phyloP scores from a whole-genome alignment of 2,888 invertebrate genomes.

The Drosophila lutescens region DNA sequence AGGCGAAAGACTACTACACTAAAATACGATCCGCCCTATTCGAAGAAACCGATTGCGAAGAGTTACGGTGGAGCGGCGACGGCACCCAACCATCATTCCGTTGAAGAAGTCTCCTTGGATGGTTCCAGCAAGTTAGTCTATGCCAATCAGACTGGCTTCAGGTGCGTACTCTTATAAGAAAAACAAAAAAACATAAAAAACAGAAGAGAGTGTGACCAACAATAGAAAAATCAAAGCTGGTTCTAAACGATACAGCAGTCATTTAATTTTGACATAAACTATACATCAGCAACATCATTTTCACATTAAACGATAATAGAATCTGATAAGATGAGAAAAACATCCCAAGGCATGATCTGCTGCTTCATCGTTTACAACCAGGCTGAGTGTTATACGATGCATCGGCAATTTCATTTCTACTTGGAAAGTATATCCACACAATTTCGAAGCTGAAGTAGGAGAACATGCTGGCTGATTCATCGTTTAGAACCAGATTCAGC shows the following conservation, averaged over 20 bases:
- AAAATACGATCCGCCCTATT: slow-evolving; percentile 94
- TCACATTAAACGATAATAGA: too few species aligned
- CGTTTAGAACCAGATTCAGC: not conserved
- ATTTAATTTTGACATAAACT: too few species aligned
- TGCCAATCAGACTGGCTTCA: slow-evolving; percentile 88
- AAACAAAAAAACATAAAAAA: too few species aligned
- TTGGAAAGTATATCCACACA: too few species aligned
- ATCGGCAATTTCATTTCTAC: not conserved
- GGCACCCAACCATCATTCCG: slow-evolving; percentile 89
- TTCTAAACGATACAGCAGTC: not conserved
- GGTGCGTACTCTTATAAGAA: slow-evolving; percentile 85
- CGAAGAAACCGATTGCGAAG: slow-evolving; percentile 92
- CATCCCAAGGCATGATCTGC: too few species aligned
- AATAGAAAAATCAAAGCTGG: not conserved
- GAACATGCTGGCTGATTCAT: not conserved
- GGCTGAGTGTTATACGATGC: not conserved
- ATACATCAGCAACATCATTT: too few species aligned
- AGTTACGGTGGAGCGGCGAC: slow-evolving; percentile 87
- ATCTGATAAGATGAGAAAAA: too few species aligned
- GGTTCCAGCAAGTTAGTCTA: slow-evolving; percentile 93
- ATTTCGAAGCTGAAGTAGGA: too few species aligned
- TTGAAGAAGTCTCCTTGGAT: slow-evolving; percentile 92
- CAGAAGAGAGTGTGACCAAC: too few species aligned
- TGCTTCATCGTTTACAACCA: too few species aligned
- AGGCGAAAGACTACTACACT: slow-evolving; percentile 95